Evolutionary conservation across 2,888 invertebrate species (phyloP).

Genomic region (Automeris io): DNA sequence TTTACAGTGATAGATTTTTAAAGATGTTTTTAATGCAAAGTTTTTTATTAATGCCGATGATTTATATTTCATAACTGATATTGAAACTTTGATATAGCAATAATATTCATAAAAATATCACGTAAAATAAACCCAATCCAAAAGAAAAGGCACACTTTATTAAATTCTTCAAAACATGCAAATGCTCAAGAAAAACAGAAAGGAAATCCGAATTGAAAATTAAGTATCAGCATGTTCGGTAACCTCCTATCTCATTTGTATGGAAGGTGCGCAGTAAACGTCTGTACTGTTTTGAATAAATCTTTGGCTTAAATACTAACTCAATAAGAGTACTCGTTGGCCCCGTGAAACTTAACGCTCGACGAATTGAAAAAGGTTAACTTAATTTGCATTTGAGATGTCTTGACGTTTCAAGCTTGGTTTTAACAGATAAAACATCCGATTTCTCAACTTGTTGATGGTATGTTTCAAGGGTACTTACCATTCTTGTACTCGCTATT

Average conservation of each 20-base stretch:
- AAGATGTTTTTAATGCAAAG: no score
- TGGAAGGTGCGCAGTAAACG: slow-evolving; percentile 40
- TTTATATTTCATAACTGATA: no score
- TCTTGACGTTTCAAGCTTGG: slow-evolving; percentile 7
- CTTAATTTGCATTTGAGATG: slow-evolving; percentile 54
- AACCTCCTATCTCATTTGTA: slow-evolving; percentile 43
- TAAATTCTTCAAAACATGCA: slow-evolving; percentile 3
- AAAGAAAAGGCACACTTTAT: not conserved
- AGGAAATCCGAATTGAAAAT: slow-evolving; percentile 16
- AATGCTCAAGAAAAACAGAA: slow-evolving; percentile 9
- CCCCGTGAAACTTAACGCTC: slow-evolving; percentile 46
- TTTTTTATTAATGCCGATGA: no score
- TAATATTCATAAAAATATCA: not conserved
- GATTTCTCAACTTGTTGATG: slow-evolving; percentile 31
- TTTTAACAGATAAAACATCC: slow-evolving; percentile 16
- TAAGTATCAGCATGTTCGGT: slow-evolving; percentile 13
- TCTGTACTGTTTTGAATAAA: slow-evolving; percentile 63
- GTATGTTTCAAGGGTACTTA: not conserved
- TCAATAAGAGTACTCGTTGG: slow-evolving; percentile 55
- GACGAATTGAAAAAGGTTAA: slow-evolving; percentile 61
- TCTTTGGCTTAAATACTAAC: slow-evolving; percentile 60
- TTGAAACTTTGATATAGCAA: no score
- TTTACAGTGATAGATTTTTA: no score
- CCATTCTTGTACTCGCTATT: no score
- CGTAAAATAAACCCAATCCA: no score